These are phyloP conservation scores for Gulo gulo DNA, from an alignment of 2,113 vertebrate genomes.

Conservation along the genomic window DNA sequence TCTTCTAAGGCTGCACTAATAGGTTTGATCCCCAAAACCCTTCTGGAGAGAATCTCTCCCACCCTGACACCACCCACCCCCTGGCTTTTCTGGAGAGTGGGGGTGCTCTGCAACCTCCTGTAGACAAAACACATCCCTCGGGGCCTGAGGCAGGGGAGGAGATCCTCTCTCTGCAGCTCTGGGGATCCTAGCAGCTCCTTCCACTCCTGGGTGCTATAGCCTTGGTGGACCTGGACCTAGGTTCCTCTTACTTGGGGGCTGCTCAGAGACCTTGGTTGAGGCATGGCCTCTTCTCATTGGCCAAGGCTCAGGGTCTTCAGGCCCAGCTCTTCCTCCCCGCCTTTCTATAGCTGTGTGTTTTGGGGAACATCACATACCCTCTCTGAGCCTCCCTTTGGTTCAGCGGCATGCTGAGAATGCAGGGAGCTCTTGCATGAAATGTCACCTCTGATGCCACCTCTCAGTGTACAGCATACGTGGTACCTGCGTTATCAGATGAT, in stretches of 20 bases:
- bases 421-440: neutral
- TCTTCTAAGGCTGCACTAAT: neutral
- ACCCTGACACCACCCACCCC: neutral
- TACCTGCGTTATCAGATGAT: neutral
- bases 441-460: neutral
- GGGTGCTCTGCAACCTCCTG: neutral
- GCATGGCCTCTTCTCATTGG: neutral
- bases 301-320: neutral
- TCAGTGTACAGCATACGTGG: fast-evolving
- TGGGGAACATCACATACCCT: neutral
- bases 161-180: neutral
- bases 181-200: neutral
- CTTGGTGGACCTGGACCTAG: neutral
- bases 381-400: neutral
- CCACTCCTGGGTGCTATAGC: neutral
- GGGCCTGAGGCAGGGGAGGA: neutral
- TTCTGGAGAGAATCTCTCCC: neutral
- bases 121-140: neutral
- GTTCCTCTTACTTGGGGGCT: neutral
- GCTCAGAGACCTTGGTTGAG: neutral
- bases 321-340: neutral
- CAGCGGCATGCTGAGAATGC: neutral
- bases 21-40: neutral
- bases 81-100: neutral
- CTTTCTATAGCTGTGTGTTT: neutral